phyloP scores from a whole-genome alignment of 1,140 invertebrate genomes.

The Trichogramma pretiosum region DNA sequence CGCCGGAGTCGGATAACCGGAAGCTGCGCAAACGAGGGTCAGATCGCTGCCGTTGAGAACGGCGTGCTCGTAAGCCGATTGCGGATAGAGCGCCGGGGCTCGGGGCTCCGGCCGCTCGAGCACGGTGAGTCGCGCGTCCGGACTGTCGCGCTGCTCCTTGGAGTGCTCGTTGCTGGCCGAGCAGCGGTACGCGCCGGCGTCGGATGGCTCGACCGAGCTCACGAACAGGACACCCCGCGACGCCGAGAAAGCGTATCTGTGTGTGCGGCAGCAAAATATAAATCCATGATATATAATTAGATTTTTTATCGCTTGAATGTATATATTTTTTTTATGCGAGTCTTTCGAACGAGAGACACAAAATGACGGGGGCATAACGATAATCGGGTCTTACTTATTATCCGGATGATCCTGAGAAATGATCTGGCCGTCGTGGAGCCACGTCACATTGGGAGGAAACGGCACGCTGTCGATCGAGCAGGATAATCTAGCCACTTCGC shows the following conservation, averaged over 20 bases:
- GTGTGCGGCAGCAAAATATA: too few species aligned
- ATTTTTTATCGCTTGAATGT: too few species aligned
- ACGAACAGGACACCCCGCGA: background rate
- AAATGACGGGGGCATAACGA: too few species aligned
- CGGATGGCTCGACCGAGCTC: background rate
- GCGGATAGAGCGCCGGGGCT: constrained; percentile 22
- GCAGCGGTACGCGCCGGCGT: constrained; percentile 27
- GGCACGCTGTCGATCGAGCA: constrained; percentile 51
- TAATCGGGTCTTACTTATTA: constrained; percentile 36
- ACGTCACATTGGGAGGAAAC: constrained; percentile 44
- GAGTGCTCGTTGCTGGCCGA: constrained; percentile 41
- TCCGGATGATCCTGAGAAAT: constrained; percentile 36
- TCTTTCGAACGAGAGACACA: too few species aligned
- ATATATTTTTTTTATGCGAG: too few species aligned
- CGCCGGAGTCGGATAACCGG: constrained; percentile 46
- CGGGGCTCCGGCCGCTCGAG: constrained; percentile 23
- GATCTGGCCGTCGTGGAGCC: constrained; percentile 45
- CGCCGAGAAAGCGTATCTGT: background rate
- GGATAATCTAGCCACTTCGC: constrained; percentile 44
- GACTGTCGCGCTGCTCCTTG: constrained; percentile 46
- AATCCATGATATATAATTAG: background rate
- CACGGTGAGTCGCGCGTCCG: constrained; percentile 44
- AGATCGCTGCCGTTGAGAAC: constrained; percentile 37
- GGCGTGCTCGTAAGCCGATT: constrained; percentile 33
- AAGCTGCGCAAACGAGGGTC: constrained; percentile 49